phyloP scores from a whole-genome alignment of 2,797 vertebrate genomes.

The Setipinna tenuifilis region DNA sequence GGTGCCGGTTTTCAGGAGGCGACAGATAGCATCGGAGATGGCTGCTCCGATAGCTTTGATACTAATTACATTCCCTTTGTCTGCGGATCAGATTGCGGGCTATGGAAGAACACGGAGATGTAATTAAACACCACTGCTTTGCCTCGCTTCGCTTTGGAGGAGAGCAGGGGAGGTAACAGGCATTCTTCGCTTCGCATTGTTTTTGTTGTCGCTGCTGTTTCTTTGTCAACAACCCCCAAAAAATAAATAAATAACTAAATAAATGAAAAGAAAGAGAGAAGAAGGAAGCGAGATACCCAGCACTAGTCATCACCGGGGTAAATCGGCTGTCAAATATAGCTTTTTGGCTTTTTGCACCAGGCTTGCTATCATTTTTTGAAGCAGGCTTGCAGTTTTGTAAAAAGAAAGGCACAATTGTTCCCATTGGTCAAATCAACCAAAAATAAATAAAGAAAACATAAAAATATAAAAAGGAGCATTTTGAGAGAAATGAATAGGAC shows the following conservation, averaged over 20 bases:
- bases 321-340: too few species aligned
- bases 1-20: not conserved
- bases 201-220: not conserved
- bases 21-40: slow-evolving; percentile 11
- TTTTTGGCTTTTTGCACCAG: too few species aligned
- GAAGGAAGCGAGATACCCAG: too few species aligned
- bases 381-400: too few species aligned
- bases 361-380: too few species aligned
- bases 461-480: not conserved
- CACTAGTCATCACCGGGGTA: too few species aligned
- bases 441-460: not conserved
- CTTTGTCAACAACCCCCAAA: not conserved
- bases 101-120: not conserved
- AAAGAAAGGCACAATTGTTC: too few species aligned
- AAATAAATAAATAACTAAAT: not conserved
- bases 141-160: too few species aligned
- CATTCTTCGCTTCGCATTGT: too few species aligned
- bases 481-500: not conserved
- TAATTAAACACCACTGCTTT: slow-evolving; percentile 8
- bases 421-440: not conserved
- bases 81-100: not conserved
- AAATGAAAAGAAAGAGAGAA: not conserved
- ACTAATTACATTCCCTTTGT: slow-evolving; percentile 11
- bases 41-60: slow-evolving; percentile 4
- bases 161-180: not conserved